Evolutionary conservation across 2,888 invertebrate species (phyloP).

Genomic region (Cosmia pyralina): DNA sequence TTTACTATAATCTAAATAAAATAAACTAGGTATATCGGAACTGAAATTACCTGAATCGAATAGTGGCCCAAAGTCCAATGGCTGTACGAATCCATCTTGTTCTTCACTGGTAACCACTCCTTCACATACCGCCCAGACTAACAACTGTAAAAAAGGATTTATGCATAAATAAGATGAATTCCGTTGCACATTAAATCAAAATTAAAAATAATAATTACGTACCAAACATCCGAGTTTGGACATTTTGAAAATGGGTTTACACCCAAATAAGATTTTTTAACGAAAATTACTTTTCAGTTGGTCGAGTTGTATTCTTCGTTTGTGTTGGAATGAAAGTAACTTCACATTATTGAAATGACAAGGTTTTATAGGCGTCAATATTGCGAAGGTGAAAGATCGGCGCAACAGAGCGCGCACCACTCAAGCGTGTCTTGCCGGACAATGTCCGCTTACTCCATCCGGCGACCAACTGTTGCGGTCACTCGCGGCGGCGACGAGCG

Average conservation of each 20-base stretch:
- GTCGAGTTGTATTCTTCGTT: constrained; percentile 85
- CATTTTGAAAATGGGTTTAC: constrained; percentile 84
- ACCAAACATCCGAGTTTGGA: constrained; percentile 83
- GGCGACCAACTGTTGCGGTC: constrained; percentile 74
- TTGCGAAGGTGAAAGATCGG: constrained; percentile 90
- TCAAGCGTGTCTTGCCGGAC: constrained; percentile 87
- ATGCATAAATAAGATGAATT: constrained; percentile 12
- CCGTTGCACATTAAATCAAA: constrained; percentile 11
- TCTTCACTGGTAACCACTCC: constrained; percentile 80
- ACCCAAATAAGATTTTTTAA: constrained; percentile 78
- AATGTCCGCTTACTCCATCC: constrained; percentile 89
- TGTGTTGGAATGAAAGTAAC: constrained; percentile 88
- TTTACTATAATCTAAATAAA: constrained; percentile 8
- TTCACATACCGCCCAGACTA: constrained; percentile 84
- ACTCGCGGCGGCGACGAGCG: constrained; percentile 63
- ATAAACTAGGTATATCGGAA: constrained; percentile 51
- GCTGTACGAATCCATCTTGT: constrained; percentile 86
- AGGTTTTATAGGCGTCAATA: constrained; percentile 90
- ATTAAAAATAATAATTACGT: constrained; percentile 65
- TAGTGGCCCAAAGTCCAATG: constrained; percentile 90
- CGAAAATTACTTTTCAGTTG: constrained; percentile 75
- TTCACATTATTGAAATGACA: constrained; percentile 87
- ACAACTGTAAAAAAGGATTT: constrained; percentile 81
- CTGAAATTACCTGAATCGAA: constrained; percentile 85
- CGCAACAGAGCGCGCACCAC: constrained; percentile 86